Evolutionary conservation across 2,113 vertebrate species (phyloP).

Genomic region (Leptocoma aspasia): DNA sequence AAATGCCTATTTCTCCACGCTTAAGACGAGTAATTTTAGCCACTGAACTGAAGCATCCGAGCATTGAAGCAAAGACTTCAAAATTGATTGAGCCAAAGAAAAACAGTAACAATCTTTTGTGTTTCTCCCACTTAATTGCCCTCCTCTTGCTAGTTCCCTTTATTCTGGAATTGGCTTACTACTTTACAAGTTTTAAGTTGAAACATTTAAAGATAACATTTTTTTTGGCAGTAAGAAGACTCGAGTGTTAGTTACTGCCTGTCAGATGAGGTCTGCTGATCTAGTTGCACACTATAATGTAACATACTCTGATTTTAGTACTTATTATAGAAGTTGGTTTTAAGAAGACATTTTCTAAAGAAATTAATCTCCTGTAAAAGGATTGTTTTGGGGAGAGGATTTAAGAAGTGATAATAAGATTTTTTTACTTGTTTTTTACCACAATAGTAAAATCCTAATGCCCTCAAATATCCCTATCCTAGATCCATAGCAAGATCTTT

Average conservation of each 20-base stretch:
- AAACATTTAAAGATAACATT: background rate
- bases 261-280: background rate
- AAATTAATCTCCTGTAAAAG: background rate
- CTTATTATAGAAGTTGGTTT: background rate
- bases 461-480: background rate
- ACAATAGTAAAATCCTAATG: background rate
- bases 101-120: background rate
- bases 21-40: background rate
- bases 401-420: background rate
- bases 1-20: background rate
- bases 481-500: background rate
- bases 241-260: background rate
- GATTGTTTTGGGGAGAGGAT: background rate
- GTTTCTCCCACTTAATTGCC: background rate
- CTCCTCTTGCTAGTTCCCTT: background rate
- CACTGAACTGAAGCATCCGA: background rate
- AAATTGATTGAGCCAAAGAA: background rate
- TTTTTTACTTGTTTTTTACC: background rate
- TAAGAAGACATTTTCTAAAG: background rate
- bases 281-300: background rate
- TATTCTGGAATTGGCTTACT: background rate
- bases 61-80: background rate
- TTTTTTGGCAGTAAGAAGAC: background rate
- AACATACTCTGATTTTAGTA: background rate
- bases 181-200: background rate